Conservation (phyloP, 2,888 invertebrate species). For the Oligia fasciuncula region DNA sequence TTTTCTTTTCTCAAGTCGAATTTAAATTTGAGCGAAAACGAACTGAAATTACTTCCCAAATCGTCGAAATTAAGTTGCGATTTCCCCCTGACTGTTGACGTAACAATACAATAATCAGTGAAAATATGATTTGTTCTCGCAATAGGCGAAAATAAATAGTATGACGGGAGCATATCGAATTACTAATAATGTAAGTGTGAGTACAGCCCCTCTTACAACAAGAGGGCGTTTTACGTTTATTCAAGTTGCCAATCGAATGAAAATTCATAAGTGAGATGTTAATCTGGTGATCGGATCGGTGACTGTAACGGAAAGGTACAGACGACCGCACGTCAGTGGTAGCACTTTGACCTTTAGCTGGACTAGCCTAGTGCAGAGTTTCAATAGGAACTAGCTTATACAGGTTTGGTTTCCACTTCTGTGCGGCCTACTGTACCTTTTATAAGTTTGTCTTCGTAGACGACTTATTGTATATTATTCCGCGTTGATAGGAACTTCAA, state of each 20-base stretch:
- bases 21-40: not conserved
- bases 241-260: conserved; percentile 37
- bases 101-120: conserved; percentile 75
- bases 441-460: not conserved
- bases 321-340: not conserved
- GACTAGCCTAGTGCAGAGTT: not conserved
- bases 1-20: not conserved
- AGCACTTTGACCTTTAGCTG: not conserved
- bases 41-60: conserved; percentile 13
- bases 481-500: not conserved
- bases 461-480: not conserved
- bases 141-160: conserved; percentile 70
- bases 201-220: conserved; percentile 41
- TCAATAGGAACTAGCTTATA: not conserved
- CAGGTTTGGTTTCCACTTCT: not conserved
- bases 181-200: conserved; percentile 64
- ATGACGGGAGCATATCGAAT: conserved; percentile 70
- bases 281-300: conserved; percentile 2
- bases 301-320: not conserved
- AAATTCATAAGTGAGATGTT: conserved; percentile 27
- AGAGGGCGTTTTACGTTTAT: conserved; percentile 42
- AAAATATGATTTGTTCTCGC: conserved; percentile 73
- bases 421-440: not conserved
- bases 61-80: conserved; percentile 38
- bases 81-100: conserved; percentile 50